A percentile compares a stretch with the other conserved stretches of the same genome.
phyloP scores from a whole-genome alignment of 2,888 invertebrate genomes.

The Nudaria mundana region DNA sequence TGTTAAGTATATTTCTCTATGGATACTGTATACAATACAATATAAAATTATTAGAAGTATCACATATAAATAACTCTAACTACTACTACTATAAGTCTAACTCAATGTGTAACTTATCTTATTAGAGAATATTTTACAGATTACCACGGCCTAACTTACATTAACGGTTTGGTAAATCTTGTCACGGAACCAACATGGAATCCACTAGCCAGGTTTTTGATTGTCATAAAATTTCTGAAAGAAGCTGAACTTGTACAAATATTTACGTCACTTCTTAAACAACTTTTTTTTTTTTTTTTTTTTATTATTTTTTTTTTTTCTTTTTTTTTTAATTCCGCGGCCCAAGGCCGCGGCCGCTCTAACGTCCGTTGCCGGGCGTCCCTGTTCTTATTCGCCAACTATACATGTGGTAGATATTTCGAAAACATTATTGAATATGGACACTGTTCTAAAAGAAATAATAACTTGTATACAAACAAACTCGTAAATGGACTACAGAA shows the following conservation, averaged over 20 bases:
- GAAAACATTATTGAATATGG: conserved; percentile 39
- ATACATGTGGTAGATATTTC: not conserved
- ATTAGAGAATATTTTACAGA: conserved; percentile 12
- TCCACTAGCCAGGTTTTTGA: conserved; percentile 39
- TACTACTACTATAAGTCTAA: not conserved
- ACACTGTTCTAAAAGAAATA: conserved; percentile 30
- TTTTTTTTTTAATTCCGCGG: conserved; percentile 39
- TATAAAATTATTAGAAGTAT: not conserved
- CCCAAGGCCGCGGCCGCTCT: conserved; percentile 34
- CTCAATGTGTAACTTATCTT: conserved; percentile 7
- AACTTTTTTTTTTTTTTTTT: not conserved
- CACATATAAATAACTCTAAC: not conserved
- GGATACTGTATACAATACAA: not conserved
- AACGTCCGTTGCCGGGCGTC: conserved; percentile 22
- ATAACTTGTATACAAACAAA: conserved; percentile 37
- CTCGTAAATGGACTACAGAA: conserved; percentile 39
- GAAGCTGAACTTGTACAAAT: conserved; percentile 24
- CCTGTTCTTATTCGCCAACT: conserved; percentile 50
- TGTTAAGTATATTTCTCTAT: not conserved
- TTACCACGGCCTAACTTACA: conserved; percentile 10
- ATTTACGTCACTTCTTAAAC: conserved; percentile 39
- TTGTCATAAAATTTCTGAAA: conserved; percentile 33
- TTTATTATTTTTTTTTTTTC: conserved; percentile 8
- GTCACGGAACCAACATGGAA: conserved; percentile 40
- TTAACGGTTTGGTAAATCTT: conserved; percentile 21